Conservation (phyloP, 1,140 invertebrate species). For the Acromyrmex echinatior region DNA sequence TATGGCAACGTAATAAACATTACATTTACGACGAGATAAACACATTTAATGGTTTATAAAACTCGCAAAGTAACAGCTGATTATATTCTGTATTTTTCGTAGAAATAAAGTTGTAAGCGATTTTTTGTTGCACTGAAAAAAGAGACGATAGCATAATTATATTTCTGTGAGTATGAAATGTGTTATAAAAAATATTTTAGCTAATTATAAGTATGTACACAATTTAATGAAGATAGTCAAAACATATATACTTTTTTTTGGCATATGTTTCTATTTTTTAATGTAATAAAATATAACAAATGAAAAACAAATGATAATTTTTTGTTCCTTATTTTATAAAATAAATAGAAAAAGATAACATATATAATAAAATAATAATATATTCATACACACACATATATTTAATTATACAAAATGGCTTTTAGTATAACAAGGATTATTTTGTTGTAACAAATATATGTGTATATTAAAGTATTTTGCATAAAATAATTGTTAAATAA, state of each 20-base stretch:
- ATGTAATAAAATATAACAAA: not conserved
- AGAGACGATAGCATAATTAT: not conserved
- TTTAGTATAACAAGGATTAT: not conserved
- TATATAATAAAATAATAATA: not conserved
- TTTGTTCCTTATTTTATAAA: not conserved
- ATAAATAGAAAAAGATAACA: not conserved
- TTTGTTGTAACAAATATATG: not conserved
- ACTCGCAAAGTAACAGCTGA: not conserved
- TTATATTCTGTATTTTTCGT: not conserved
- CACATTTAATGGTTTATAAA: constrained; percentile 40
- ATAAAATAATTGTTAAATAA: constrained; percentile 17
- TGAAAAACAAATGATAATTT: not conserved
- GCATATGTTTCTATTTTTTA: not conserved
- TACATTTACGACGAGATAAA: constrained; percentile 11
- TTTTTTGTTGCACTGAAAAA: constrained; percentile 11
- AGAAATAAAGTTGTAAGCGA: constrained; percentile 4
- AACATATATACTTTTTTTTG: not conserved
- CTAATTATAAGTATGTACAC: not conserved
- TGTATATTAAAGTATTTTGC: not conserved
- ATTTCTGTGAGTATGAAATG: constrained; percentile 16
- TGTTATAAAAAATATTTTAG: constrained; percentile 14
- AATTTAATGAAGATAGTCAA: not conserved
- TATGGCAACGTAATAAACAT: constrained; percentile 33
- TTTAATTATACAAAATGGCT: not conserved
- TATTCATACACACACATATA: not conserved